Base-by-base conservation (phyloP, 2,888 invertebrate genomes). In the Volucella inanis region DNA sequence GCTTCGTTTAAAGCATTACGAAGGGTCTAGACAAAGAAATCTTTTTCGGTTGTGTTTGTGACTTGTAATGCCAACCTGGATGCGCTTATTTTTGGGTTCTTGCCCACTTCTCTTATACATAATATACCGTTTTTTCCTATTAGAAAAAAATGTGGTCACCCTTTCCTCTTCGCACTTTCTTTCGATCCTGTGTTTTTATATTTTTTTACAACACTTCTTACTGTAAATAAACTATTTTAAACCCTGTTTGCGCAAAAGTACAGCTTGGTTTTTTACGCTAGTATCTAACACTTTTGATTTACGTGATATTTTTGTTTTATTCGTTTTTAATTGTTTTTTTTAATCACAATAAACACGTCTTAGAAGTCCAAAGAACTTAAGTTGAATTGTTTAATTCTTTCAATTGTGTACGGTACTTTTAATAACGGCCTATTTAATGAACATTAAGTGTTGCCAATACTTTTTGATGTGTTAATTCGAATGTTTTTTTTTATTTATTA, bases 31-130 rank as follows among this genome's bases (percentile, higher is more conserved):
- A 52, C 15, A 52, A 3, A 9, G 14, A 50, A 14, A 50, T 50
- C 14, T 57, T 12, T 14, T 39, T 39, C 1, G 39, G 38, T 57
- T 57, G 39, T 38, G 14, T 57, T 39, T 39, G 50, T 18, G 50
- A 50, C 18, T 50, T 50, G 50, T 10, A 18, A 4, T 12, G 55
- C 55, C 14, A 55, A 55, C 54, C 11, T 6, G 38, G 55, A n/a
- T 39, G 38, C 62, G 18, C 22, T 62, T 45, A 55, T 15, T 49
- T 62, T 62, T 2, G 47, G 62, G n/a, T 47, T 45, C 22, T 62
- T 62, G 11, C 22, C 22, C 4, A 22, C 22, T 22, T 22, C 22
- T 22, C 4, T 4, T 22, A 22, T 22, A 22, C 3, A 1, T 3
- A 22, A 4, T 22, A 4, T 22, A 0, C 0, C 22, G 22, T 22